Percentiles rank a stretch among this genome's conserved stretches.
Conservation (phyloP, 2,797 vertebrate species). For the Zenarchopterus dispar region DNA sequence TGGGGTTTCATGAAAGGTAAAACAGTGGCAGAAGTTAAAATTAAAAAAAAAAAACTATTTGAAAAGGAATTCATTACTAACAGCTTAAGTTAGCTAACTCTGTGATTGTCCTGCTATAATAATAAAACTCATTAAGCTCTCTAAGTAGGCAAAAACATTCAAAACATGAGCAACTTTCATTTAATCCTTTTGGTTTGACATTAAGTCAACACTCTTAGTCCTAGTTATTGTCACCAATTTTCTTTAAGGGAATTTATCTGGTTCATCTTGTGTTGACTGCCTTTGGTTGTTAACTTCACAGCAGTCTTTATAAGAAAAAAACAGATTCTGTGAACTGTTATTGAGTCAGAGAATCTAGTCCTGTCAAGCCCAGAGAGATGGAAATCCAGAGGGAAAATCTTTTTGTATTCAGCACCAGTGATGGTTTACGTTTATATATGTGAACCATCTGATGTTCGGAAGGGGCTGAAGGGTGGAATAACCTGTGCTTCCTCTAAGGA, state of each 20-base stretch:
- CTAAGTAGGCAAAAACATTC: conserved; percentile 49
- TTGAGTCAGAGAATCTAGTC: conserved; percentile 42
- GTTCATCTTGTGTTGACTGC: conserved; percentile 26
- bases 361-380: conserved; percentile 48
- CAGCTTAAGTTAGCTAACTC: conserved; percentile 24
- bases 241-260: conserved; percentile 27
- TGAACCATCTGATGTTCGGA: conserved; percentile 37
- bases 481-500: conserved; percentile 60
- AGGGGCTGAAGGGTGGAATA: conserved; percentile 34
- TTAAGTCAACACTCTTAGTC: conserved; percentile 13
- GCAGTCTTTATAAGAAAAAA: conserved; percentile 24
- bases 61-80: conserved; percentile 23
- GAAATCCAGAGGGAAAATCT: conserved; percentile 53
- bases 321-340: conserved; percentile 34
- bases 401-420: conserved; percentile 64
- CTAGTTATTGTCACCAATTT: conserved; percentile 2
- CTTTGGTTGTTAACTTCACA: conserved; percentile 38
- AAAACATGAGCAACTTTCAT: conserved; percentile 39
- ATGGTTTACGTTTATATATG: conserved; percentile 32
- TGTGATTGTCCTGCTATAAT: conserved; percentile 62
- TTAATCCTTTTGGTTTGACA: conserved; percentile 18
- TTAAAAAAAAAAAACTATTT: conserved; percentile 46
- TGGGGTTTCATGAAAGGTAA: conserved; percentile 48
- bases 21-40: conserved; percentile 34
- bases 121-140: conserved; percentile 30